phyloP scores from a whole-genome alignment of 2,888 invertebrate species.

The Caenorhabditis sp. region DNA sequence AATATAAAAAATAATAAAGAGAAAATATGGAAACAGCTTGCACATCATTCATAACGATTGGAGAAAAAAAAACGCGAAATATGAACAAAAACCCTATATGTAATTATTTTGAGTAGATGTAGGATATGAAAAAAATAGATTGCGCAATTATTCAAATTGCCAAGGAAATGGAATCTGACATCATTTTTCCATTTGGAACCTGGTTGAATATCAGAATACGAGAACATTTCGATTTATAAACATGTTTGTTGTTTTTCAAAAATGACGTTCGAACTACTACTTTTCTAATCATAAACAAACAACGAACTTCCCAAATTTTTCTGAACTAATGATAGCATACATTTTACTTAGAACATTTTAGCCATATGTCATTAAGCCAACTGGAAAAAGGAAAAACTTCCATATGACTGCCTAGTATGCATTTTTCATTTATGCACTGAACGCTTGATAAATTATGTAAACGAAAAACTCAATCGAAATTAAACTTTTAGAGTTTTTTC shows the following conservation, averaged over 20 bases:
- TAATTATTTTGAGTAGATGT: not conserved
- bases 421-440: too few relatives aligned
- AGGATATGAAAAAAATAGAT: constrained; percentile 4
- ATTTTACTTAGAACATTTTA: too few relatives aligned
- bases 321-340: too few relatives aligned
- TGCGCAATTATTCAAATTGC: not conserved
- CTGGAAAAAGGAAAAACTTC: too few relatives aligned
- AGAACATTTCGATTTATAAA: not conserved
- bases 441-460: too few relatives aligned
- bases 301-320: too few relatives aligned
- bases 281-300: too few relatives aligned
- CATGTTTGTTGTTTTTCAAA: not conserved
- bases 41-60: not conserved
- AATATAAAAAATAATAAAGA: not conserved
- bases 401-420: too few relatives aligned
- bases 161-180: not conserved
- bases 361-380: too few relatives aligned
- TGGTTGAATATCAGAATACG: not conserved
- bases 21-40: not conserved
- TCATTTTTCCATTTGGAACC: not conserved
- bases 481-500: too few relatives aligned
- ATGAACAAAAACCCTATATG: not conserved
- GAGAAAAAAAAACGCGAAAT: not conserved
- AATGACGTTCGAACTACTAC: not conserved
- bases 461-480: too few relatives aligned